Conservation (phyloP, 2,888 invertebrate genomes). For the Chrysolina americana region DNA sequence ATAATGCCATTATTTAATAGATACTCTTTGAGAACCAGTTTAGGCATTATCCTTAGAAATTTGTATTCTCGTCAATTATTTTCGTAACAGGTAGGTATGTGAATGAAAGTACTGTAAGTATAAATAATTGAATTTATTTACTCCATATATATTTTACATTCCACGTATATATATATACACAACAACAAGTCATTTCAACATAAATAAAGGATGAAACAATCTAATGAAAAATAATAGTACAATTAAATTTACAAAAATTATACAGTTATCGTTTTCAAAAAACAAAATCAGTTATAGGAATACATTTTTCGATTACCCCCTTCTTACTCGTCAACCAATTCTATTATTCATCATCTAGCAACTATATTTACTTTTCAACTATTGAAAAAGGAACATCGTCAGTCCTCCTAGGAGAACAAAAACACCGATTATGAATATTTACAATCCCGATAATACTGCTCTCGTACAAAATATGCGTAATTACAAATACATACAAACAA, state of each 20-base stretch:
- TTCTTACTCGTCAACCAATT: constrained; percentile 29
- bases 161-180: constrained; percentile 68
- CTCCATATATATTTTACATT: constrained; percentile 62
- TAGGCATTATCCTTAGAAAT: background rate
- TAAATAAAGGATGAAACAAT: constrained; percentile 46
- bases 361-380: constrained; percentile 31
- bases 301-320: background rate
- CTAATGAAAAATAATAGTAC: constrained; percentile 36
- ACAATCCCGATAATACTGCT: constrained; percentile 61
- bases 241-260: constrained; percentile 35
- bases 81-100: background rate
- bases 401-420: constrained; percentile 44
- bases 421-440: constrained; percentile 56
- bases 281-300: background rate
- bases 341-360: constrained; percentile 45
- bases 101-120: constrained; percentile 33
- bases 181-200: constrained; percentile 64
- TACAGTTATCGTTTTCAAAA: background rate
- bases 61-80: background rate
- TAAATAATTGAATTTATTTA: constrained; percentile 55
- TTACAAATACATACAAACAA: constrained; percentile 56
- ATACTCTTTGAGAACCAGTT: too few species aligned
- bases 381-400: constrained; percentile 55
- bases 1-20: too few species aligned
- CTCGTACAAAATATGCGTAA: constrained; percentile 59